phyloP scores from a whole-genome alignment of 2,888 invertebrate species.

The Drosophila prostipennis region DNA sequence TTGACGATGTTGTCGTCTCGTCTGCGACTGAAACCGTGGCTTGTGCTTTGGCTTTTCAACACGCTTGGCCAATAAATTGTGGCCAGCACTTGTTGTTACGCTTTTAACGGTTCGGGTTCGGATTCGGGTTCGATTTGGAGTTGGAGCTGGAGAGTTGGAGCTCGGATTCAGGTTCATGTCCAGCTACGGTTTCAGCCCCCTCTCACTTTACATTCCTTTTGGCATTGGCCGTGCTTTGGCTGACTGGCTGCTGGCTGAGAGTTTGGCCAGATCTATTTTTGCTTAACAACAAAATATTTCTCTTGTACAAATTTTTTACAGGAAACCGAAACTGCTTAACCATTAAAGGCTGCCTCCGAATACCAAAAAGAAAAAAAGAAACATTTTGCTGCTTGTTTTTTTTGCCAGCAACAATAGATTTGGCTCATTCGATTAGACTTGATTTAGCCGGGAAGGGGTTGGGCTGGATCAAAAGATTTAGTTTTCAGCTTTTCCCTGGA shows the following conservation, averaged over 20 bases:
- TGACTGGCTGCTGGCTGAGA: conserved; percentile 4
- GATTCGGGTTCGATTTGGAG: conserved; percentile 51
- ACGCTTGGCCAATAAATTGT: conserved; percentile 76
- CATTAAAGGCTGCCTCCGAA: conserved; percentile 63
- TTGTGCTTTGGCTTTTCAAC: conserved; percentile 70
- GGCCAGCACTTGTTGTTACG: conserved; percentile 76
- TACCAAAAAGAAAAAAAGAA: conserved; percentile 51
- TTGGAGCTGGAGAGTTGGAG: conserved; percentile 48
- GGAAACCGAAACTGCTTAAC: conserved; percentile 73
- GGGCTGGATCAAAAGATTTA: conserved; percentile 73
- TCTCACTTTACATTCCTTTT: conserved; percentile 58
- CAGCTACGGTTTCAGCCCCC: conserved; percentile 42
- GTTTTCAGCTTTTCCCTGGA: conserved; percentile 62
- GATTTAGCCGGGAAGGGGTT: conserved; percentile 79
- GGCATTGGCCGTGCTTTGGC: conserved; percentile 55
- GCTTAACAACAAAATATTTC: conserved; percentile 75
- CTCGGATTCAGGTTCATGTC: conserved; percentile 44
- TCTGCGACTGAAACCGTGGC: conserved; percentile 25
- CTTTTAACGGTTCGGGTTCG: conserved; percentile 78
- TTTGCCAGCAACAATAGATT: conserved; percentile 55
- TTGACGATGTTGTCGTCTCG: conserved; percentile 65
- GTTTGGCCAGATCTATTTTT: conserved; percentile 60
- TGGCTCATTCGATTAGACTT: conserved; percentile 72
- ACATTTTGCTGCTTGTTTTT: conserved; percentile 28
- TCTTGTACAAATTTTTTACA: conserved; percentile 71